A percentile compares a stretch with the other conserved stretches of the same genome.
Evolutionary conservation across 2,113 vertebrate species (phyloP).

Genomic region (Strix aluco): DNA sequence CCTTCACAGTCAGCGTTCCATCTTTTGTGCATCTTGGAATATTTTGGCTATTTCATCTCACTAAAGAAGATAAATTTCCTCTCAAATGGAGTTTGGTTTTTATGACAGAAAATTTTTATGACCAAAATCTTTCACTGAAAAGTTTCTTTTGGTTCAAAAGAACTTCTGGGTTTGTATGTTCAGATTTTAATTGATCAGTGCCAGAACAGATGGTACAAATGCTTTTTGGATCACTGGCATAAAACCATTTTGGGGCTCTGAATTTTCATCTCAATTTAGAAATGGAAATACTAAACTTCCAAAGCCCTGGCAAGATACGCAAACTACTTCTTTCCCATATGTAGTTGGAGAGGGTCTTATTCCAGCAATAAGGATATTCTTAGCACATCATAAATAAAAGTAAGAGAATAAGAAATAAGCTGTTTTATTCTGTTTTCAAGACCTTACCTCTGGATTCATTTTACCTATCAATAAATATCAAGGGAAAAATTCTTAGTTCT

Average conservation of each 20-base stretch:
- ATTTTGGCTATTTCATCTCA: not conserved
- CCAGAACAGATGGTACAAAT: not conserved
- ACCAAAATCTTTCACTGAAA: not conserved
- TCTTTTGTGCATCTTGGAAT: not conserved
- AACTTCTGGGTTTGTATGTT: not conserved
- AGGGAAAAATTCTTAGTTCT: not conserved
- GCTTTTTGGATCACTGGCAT: not conserved
- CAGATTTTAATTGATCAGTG: not conserved
- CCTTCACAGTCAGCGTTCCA: not conserved
- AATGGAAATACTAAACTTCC: not conserved
- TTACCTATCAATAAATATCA: not conserved
- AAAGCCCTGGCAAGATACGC: not conserved
- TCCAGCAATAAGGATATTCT: not conserved
- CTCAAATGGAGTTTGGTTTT: not conserved
- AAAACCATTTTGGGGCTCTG: not conserved
- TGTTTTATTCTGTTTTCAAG: not conserved
- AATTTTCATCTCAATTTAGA: constrained; percentile 1
- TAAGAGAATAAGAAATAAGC: not conserved
- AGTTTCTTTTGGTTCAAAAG: not conserved
- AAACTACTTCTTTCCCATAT: not conserved
- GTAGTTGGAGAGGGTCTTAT: not conserved
- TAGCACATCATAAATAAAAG: not conserved
- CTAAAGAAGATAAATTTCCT: not conserved
- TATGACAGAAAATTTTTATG: not conserved
- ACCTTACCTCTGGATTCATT: not conserved